Evolutionary conservation across 2,797 vertebrate species (phyloP).

Genomic region (Pseudomugil tenellus): DNA sequence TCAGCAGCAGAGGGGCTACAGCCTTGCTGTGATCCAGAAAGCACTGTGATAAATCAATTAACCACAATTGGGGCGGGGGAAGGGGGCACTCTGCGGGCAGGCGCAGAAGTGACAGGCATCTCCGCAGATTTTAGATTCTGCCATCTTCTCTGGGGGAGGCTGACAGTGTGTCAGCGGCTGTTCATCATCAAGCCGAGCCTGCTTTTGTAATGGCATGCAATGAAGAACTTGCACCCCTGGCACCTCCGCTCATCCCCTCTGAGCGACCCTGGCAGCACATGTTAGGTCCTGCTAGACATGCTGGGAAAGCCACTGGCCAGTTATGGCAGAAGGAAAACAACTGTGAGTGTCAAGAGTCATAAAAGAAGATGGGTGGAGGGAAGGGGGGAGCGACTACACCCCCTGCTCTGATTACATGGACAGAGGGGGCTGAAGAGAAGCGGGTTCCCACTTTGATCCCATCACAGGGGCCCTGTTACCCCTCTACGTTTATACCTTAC

Average conservation of each 20-base stretch:
- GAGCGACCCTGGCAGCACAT: constrained; percentile 61
- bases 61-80: constrained; percentile 26
- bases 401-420: constrained; percentile 20
- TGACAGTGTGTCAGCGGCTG: constrained; percentile 65
- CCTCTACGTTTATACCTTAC: constrained; percentile 45
- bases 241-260: constrained; percentile 37
- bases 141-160: constrained; percentile 66
- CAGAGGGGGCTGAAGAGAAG: background rate
- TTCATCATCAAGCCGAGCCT: constrained; percentile 25
- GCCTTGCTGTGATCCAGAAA: constrained; percentile 61
- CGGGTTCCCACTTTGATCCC: constrained; percentile 51
- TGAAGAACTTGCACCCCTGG: constrained; percentile 47
- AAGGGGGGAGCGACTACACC: background rate
- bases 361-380: background rate
- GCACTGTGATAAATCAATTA: constrained; percentile 82
- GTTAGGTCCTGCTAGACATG: constrained; percentile 60
- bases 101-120: constrained; percentile 70
- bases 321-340: constrained; percentile 50
- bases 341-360: constrained; percentile 38
- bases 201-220: constrained; percentile 41
- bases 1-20: constrained; percentile 65
- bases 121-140: constrained; percentile 66
- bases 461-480: constrained; percentile 39
- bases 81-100: constrained; percentile 37
- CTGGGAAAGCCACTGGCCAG: constrained; percentile 65